Evolutionary conservation across 1,140 invertebrate genomes (phyloP).

Genomic region (Drosophila lacteicornis): DNA sequence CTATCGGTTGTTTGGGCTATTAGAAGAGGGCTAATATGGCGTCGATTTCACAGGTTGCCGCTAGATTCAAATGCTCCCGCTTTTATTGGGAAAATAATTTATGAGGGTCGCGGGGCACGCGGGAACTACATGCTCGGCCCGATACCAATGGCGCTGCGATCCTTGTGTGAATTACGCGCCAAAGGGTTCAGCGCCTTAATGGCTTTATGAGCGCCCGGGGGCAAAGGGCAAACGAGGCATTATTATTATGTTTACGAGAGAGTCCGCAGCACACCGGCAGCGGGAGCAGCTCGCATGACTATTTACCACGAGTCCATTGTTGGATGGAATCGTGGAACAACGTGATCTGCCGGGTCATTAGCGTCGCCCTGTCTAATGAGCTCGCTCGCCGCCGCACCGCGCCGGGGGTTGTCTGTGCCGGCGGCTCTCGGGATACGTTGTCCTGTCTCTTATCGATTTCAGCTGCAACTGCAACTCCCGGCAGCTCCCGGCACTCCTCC

Average conservation of each 20-base stretch:
- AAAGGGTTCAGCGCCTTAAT: constrained; percentile 76
- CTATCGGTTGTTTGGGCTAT: constrained; percentile 32
- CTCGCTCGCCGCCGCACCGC: constrained; percentile 16
- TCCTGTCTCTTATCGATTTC: constrained; percentile 46
- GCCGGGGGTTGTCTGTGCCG: constrained; percentile 16
- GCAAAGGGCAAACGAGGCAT: constrained; percentile 66
- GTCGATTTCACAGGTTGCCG: constrained; percentile 49
- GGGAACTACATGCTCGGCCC: constrained; percentile 29
- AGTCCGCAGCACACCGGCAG: background rate
- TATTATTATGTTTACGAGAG: constrained; percentile 63
- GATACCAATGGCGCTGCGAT: constrained; percentile 38
- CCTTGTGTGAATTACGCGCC: constrained; percentile 62
- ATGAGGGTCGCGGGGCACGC: constrained; percentile 54
- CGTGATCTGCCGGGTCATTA: constrained; percentile 55
- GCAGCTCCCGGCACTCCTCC: constrained; percentile 15
- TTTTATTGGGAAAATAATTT: constrained; percentile 65
- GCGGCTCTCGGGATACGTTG: background rate
- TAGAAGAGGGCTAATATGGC: constrained; percentile 49
- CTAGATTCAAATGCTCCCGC: constrained; percentile 19
- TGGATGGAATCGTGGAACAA: constrained; percentile 53
- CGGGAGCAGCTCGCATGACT: constrained; percentile 42
- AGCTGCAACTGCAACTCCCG: constrained; percentile 23
- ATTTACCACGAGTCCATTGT: constrained; percentile 43
- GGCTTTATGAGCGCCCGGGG: constrained; percentile 77
- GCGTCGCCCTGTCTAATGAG: constrained; percentile 55